Evolutionary conservation across 2,113 vertebrate species (phyloP).

Genomic region (Motacilla alba): DNA sequence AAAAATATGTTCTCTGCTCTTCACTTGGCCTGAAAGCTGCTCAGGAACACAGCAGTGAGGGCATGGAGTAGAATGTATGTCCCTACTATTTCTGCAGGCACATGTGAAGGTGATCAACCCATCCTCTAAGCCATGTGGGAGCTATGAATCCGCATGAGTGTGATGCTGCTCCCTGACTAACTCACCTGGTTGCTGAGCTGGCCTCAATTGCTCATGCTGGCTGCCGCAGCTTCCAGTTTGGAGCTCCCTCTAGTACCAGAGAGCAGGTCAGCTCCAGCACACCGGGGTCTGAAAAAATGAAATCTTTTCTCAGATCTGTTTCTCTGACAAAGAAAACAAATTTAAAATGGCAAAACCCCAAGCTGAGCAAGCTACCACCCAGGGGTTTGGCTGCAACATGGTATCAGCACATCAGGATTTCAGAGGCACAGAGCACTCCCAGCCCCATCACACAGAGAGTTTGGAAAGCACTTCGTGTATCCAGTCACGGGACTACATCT

Average conservation of each 20-base stretch:
- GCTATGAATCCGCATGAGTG: background rate
- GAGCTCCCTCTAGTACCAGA: background rate
- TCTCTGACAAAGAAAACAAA: background rate
- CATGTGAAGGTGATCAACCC: background rate
- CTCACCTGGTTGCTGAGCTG: background rate
- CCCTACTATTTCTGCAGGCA: background rate
- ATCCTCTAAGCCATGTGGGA: background rate
- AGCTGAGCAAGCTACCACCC: background rate
- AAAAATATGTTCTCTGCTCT: background rate
- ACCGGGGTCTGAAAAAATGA: accelerated
- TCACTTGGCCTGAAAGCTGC: background rate
- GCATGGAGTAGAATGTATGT: background rate
- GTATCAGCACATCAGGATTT: accelerated
- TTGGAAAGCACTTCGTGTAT: background rate
- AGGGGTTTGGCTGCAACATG: background rate
- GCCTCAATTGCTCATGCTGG: background rate
- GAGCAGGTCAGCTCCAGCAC: background rate
- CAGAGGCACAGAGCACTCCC: background rate
- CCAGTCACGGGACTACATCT: accelerated
- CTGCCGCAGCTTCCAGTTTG: background rate
- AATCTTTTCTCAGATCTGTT: background rate
- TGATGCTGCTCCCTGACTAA: background rate
- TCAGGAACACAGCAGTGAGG: background rate
- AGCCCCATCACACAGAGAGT: background rate
- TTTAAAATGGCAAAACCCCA: background rate